Conservation (phyloP, 2,797 vertebrate genomes). For the Lacerta bilineata region DNA sequence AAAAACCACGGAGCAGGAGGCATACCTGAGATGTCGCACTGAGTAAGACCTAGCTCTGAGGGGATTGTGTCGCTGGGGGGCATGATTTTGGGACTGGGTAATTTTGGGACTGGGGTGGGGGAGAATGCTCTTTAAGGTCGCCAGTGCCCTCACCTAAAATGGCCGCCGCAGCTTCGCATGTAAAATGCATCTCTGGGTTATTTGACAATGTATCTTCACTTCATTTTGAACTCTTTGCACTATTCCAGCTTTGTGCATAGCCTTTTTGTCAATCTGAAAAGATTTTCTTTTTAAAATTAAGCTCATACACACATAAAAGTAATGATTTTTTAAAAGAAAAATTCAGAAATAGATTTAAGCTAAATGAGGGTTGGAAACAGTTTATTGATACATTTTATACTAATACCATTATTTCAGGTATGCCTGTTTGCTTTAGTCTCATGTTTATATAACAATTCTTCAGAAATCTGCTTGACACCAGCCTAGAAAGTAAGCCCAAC, state of each 20-base stretch:
- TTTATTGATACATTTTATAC: not conserved
- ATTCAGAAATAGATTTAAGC: not conserved
- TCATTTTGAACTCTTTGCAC: constrained; percentile 97
- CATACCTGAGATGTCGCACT: too few species aligned
- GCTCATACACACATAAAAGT: accelerated
- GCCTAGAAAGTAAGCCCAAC: not conserved
- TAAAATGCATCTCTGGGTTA: too few species aligned
- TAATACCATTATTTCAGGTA: not conserved
- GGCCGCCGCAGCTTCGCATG: too few species aligned
- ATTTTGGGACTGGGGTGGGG: too few species aligned
- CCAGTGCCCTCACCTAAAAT: too few species aligned
- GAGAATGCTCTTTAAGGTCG: too few species aligned
- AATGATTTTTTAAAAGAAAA: not conserved
- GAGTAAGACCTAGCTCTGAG: too few species aligned
- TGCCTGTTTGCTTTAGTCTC: not conserved
- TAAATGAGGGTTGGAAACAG: not conserved
- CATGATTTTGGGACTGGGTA: too few species aligned
- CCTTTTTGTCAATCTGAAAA: constrained; percentile 97
- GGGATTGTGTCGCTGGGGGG: too few species aligned
- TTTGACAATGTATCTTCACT: constrained; percentile 95
- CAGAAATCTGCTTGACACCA: not conserved
- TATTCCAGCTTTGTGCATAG: constrained; percentile 98
- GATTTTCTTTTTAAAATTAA: not conserved
- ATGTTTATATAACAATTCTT: not conserved
- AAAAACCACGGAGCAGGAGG: too few species aligned